Evolutionary conservation across 2,888 invertebrate genomes (phyloP).

Genomic region (Melieria crassipennis): DNA sequence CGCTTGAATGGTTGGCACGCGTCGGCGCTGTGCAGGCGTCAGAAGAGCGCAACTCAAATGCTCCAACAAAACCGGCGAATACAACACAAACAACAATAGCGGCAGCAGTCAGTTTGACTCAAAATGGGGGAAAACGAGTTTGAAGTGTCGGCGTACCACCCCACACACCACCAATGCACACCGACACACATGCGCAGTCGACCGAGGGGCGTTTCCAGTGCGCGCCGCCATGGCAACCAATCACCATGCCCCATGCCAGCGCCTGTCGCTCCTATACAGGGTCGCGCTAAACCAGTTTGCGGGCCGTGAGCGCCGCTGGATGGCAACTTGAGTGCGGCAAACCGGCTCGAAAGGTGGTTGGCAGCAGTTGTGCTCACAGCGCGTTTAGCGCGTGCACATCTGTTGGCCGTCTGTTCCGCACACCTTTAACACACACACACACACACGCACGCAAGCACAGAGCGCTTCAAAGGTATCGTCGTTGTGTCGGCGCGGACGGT

Average conservation of each 20-base stretch:
- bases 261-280: constrained; percentile 36
- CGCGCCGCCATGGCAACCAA: constrained; percentile 54
- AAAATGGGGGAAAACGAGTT: constrained; percentile 59
- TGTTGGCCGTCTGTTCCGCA: constrained; percentile 9
- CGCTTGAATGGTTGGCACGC: constrained; percentile 48
- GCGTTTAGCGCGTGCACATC: constrained; percentile 17
- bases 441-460: background rate
- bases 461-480: background rate
- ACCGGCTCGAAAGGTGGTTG: constrained; percentile 8
- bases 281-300: constrained; percentile 30
- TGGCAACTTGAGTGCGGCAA: constrained; percentile 6
- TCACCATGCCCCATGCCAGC: constrained; percentile 47
- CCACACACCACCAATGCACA: background rate
- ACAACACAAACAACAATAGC: too few relatives aligned
- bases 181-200: background rate
- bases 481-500: background rate
- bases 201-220: constrained; percentile 47
- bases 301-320: background rate
- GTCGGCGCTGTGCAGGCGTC: constrained; percentile 48
- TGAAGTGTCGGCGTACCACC: constrained; percentile 20
- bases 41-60: constrained; percentile 1
- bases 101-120: constrained; percentile 43
- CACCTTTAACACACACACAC: background rate
- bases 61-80: too few relatives aligned
- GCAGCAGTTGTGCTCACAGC: background rate